Evolutionary conservation across 2,888 invertebrate genomes (phyloP).

Genomic region (Neuroscelio doddi): DNA sequence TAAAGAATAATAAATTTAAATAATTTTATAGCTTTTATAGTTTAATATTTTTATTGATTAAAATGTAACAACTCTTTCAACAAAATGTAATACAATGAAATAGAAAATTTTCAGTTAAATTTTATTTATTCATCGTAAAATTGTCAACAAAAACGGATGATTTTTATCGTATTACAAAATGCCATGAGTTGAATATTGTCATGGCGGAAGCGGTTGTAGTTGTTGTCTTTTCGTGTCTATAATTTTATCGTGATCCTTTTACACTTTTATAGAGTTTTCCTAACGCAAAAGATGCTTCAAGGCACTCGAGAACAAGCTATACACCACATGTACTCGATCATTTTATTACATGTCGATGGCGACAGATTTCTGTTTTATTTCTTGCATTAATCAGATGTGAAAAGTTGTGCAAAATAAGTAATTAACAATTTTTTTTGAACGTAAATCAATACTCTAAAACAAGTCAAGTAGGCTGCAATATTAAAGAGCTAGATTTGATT

Average conservation of each 20-base stretch:
- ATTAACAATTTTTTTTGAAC: no score
- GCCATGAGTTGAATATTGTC: constrained; percentile 21
- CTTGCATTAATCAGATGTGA: constrained; percentile 1
- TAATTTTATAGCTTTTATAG: no score
- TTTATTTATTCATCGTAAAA: no score
- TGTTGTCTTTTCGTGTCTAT: constrained; percentile 29
- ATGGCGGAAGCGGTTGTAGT: constrained; percentile 19
- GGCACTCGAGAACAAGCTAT: constrained; percentile 15
- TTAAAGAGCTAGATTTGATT: no score
- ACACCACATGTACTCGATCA: constrained; percentile 19
- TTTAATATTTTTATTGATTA: no score
- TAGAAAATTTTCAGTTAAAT: no score
- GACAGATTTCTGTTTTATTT: constrained; percentile 10
- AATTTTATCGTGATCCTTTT: constrained; percentile 28
- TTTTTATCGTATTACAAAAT: constrained; percentile 34
- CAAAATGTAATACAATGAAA: no score
- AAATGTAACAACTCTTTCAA: no score
- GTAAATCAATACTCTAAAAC: no score
- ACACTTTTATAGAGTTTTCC: constrained; percentile 37
- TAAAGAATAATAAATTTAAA: no score
- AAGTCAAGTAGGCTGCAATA: no score
- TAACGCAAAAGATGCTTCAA: constrained; percentile 27
- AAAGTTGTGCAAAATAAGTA: no score
- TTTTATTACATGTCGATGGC: constrained; percentile 21
- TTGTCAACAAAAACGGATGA: constrained; percentile 26